These are phyloP conservation scores for Ochlodes sylvanus DNA, from an alignment of 2,888 invertebrate species.

Conservation along the genomic window DNA sequence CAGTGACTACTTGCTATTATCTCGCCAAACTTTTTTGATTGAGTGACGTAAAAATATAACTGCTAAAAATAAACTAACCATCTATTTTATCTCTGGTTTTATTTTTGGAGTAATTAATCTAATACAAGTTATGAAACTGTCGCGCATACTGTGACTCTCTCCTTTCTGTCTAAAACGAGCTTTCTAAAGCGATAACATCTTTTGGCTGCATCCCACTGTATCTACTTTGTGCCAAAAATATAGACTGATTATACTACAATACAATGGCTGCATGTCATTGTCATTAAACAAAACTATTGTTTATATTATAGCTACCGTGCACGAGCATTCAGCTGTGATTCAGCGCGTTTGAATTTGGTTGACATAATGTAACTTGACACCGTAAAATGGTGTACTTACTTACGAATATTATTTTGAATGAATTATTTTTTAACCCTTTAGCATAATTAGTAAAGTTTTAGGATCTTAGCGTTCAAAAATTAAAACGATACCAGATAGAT, in stretches of 20 bases:
- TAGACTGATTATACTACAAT: constrained; percentile 51
- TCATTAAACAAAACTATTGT: constrained; percentile 60
- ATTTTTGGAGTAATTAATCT: neutral
- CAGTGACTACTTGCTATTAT: no score
- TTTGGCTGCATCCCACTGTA: constrained; percentile 49
- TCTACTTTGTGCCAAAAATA: constrained; percentile 44
- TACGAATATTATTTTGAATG: neutral
- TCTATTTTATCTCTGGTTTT: neutral
- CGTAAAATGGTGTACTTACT: neutral
- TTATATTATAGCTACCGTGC: constrained; percentile 51
- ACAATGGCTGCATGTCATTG: constrained; percentile 56
- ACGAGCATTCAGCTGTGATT: constrained; percentile 44
- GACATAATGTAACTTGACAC: constrained; percentile 6
- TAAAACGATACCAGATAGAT: no score
- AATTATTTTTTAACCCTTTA: neutral
- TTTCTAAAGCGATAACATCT: constrained; percentile 50
- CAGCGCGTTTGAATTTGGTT: constrained; percentile 32
- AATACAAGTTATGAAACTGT: constrained; percentile 1
- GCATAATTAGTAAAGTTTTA: no score
- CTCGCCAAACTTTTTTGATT: no score
- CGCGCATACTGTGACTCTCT: constrained; percentile 1
- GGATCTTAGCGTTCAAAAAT: no score
- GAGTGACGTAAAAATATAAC: no score
- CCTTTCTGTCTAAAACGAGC: constrained; percentile 40
- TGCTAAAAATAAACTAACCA: no score